These are phyloP conservation scores for Chaunax sp. DNA, from an alignment of 2,797 vertebrate species.

Conservation along the genomic window DNA sequence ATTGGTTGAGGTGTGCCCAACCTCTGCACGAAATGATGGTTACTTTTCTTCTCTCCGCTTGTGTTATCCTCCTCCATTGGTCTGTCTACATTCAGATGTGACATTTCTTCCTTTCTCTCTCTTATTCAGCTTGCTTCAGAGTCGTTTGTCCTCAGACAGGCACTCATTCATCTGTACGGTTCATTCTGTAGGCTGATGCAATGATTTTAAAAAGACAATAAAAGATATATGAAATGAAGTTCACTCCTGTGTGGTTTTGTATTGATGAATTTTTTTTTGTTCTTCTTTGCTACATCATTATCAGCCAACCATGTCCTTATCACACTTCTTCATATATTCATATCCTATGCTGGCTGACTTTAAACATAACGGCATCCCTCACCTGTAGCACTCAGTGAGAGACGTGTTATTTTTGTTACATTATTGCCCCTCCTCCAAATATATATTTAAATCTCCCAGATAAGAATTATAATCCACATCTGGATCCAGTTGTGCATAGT, in stretches of 20 bases:
- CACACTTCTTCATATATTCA: background rate
- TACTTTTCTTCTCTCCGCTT: constrained; percentile 50
- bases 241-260: background rate
- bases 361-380: background rate
- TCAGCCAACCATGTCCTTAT: background rate
- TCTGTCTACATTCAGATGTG: constrained; percentile 72
- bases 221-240: constrained; percentile 71
- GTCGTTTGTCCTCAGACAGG: constrained; percentile 81
- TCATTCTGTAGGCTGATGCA: constrained; percentile 83
- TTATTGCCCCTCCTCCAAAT: too few species aligned
- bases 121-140: constrained; percentile 79
- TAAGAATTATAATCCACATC: too few species aligned
- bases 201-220: constrained; percentile 84
- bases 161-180: constrained; percentile 81
- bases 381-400: background rate
- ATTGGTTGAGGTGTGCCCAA: constrained; percentile 64
- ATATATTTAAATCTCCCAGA: too few species aligned
- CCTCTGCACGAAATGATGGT: constrained; percentile 68
- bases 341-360: background rate
- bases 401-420: too few species aligned
- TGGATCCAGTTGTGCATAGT: too few species aligned
- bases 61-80: constrained; percentile 59
- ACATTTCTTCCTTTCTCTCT: constrained; percentile 70
- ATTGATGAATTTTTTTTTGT: background rate
- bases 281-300: background rate